These are phyloP conservation scores for Anguilla anguilla DNA, from an alignment of 2,797 vertebrate species.

Conservation along the genomic window DNA sequence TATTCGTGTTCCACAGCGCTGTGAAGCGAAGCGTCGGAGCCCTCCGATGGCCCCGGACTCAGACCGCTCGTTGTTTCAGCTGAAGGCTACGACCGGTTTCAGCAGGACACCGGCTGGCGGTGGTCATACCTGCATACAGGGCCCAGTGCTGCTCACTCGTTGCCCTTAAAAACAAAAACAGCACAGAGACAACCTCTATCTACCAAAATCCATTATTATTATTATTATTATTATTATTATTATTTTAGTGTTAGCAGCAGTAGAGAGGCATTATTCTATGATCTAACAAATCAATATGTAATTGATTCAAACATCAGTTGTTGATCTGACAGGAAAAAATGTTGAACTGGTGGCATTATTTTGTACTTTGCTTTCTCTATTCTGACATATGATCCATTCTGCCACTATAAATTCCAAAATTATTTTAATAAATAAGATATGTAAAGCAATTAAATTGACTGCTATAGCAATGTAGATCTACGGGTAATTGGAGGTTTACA, in stretches of 20 bases:
- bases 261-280: background rate
- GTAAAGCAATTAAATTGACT: no score
- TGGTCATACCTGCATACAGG: background rate
- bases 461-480: no score
- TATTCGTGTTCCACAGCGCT: slow-evolving; percentile 23
- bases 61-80: slow-evolving; percentile 30
- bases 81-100: slow-evolving; percentile 26
- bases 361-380: background rate
- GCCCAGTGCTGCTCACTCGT: slow-evolving; percentile 24
- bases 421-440: no score
- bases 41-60: slow-evolving; percentile 24
- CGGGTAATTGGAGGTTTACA: no score
- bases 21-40: background rate
- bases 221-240: background rate
- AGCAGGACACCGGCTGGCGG: slow-evolving; percentile 36
- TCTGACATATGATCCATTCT: background rate
- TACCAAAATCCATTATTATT: background rate
- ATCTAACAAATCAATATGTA: background rate
- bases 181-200: background rate
- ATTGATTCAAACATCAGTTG: background rate
- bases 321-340: background rate
- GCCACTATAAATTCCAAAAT: no score
- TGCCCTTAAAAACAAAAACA: background rate
- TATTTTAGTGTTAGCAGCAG: background rate
- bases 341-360: background rate